Conservation (phyloP, 1,140 invertebrate species). For the Limonius californicus region DNA sequence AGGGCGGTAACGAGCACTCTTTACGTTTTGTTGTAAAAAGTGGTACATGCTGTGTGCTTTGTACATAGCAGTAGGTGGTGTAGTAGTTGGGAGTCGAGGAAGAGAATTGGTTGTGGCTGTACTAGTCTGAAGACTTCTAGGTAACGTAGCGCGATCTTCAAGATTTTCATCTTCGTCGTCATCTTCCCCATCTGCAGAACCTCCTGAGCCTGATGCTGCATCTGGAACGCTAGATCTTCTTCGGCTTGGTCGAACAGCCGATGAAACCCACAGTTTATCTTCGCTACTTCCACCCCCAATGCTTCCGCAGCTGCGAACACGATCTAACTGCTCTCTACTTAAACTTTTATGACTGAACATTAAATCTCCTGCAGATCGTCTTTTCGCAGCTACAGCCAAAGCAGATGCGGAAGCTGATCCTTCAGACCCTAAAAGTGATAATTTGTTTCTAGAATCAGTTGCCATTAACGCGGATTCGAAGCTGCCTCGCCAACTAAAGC, state of each 20-base stretch:
- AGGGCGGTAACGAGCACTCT: constrained; percentile 80
- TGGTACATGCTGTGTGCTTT: constrained; percentile 66
- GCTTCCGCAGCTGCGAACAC: constrained; percentile 76
- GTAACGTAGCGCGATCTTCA: constrained; percentile 57
- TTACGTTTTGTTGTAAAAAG: constrained; percentile 61
- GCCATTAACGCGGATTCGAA: constrained; percentile 84
- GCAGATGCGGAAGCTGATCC: constrained; percentile 60
- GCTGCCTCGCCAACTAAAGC: constrained; percentile 85
- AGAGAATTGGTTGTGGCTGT: constrained; percentile 69
- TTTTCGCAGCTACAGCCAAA: constrained; percentile 64
- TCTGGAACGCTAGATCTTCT: constrained; percentile 67
- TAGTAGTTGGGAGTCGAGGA: constrained; percentile 58
- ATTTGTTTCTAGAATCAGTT: constrained; percentile 72
- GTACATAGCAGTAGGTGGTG: constrained; percentile 56
- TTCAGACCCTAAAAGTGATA: constrained; percentile 67
- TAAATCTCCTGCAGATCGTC: constrained; percentile 73
- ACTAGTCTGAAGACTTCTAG: constrained; percentile 59
- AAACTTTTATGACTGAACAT: constrained; percentile 68
- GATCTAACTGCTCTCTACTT: constrained; percentile 67
- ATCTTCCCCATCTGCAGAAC: constrained; percentile 60
- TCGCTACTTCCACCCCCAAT: constrained; percentile 65
- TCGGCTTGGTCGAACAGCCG: constrained; percentile 50
- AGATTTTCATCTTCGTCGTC: constrained; percentile 63
- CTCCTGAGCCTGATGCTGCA: constrained; percentile 61
- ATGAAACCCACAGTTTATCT: constrained; percentile 52